These are phyloP conservation scores for Girardia tigrina DNA, from an alignment of 2,888 invertebrate genomes.

Conservation along the genomic window DNA sequence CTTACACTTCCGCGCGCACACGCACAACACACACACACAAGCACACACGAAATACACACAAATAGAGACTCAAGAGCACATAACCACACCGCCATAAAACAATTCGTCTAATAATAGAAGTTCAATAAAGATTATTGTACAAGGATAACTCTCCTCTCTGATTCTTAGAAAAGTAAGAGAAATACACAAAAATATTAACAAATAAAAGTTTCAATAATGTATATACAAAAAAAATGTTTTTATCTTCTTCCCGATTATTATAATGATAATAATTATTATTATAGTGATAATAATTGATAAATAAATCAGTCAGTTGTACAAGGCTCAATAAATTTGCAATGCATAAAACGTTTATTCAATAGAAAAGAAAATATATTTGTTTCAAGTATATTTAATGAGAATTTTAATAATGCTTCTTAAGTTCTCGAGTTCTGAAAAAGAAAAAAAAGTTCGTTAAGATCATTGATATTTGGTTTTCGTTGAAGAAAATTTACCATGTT, in stretches of 20 bases:
- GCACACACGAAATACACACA: neutral
- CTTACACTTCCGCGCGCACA: neutral
- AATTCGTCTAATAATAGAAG: no score
- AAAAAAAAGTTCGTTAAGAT: neutral
- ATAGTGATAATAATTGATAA: neutral
- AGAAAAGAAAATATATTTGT: no score
- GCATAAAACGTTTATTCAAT: neutral
- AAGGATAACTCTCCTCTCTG: slow-evolving; percentile 2
- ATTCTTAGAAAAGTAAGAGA: neutral
- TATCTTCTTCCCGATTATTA: no score
- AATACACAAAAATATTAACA: slow-evolving; percentile 6
- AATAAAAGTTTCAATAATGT: neutral
- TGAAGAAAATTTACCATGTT: neutral
- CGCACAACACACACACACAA: neutral
- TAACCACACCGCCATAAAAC: no score
- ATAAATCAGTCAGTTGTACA: neutral
- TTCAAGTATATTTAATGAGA: slow-evolving; percentile 5
- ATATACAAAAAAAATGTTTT: neutral
- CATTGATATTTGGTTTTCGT: neutral
- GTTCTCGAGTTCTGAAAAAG: neutral
- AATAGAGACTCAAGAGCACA: slow-evolving; percentile 1
- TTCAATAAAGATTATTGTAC: no score
- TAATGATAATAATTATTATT: no score
- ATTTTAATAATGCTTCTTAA: slow-evolving; percentile 14
- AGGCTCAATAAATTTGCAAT: neutral